Conservation (phyloP, 2,113 vertebrate species). For the Ictalurus punctatus region DNA sequence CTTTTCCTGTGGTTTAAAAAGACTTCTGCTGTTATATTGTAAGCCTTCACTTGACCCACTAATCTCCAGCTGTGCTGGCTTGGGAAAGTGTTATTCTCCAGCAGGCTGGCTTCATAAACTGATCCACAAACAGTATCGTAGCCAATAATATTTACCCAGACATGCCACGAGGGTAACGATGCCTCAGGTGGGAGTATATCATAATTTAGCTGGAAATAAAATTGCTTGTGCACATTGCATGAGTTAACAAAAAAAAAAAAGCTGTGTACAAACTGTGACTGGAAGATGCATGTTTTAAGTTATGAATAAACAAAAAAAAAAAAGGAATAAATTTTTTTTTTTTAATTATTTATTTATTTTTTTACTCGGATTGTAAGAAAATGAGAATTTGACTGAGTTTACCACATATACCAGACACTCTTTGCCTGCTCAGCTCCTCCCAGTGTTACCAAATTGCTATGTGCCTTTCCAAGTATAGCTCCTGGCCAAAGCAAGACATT, state of each 20-base stretch:
- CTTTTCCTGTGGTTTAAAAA: neutral
- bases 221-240: neutral
- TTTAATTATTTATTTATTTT: too few relatives aligned
- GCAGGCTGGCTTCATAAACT: conserved; percentile 2
- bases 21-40: neutral
- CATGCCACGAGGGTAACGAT: neutral
- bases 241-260: neutral
- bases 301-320: neutral
- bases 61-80: conserved; percentile 6
- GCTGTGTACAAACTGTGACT: neutral
- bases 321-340: neutral
- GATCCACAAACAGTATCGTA: neutral
- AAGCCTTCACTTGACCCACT: neutral
- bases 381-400: conserved; percentile 3
- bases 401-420: conserved; percentile 9
- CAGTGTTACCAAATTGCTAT: conserved; percentile 45
- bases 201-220: neutral
- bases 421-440: neutral
- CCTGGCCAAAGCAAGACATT: conserved; percentile 46
- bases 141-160: conserved; percentile 20
- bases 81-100: conserved; percentile 15
- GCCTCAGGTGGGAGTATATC: neutral
- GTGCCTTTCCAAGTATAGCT: conserved; percentile 56
- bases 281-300: neutral
- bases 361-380: neutral